Evolutionary conservation across 1,140 invertebrate genomes (phyloP).

Genomic region (honey bee (Apis mellifera)): Amel_HAv3.1 CM009942.2:9629001-9629500

Average conservation of each 20-base stretch:
- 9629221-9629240: background rate
- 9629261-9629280: background rate
- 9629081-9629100: slow-evolving; percentile 16
- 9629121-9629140: background rate
- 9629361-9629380: slow-evolving; percentile 11
- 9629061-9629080: slow-evolving; percentile 11
- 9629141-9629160: background rate
- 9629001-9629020: slow-evolving; percentile 62
- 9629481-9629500: slow-evolving; percentile 54
- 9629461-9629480: slow-evolving; percentile 39
- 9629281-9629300: background rate
- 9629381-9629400: slow-evolving; percentile 30
- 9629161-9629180: slow-evolving; percentile 6
- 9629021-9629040: slow-evolving; percentile 61
- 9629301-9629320: background rate
- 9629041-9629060: slow-evolving; percentile 54
- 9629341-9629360: slow-evolving; percentile 26
- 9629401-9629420: slow-evolving; percentile 39
- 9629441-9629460: slow-evolving; percentile 38
- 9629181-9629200: background rate
- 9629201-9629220: too few relatives aligned
- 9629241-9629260: background rate
- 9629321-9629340: background rate
- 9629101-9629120: slow-evolving; percentile 23
- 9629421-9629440: slow-evolving; percentile 30